phyloP scores from a whole-genome alignment of 2,888 invertebrate genomes.

The Agrotis ipsilon region DNA sequence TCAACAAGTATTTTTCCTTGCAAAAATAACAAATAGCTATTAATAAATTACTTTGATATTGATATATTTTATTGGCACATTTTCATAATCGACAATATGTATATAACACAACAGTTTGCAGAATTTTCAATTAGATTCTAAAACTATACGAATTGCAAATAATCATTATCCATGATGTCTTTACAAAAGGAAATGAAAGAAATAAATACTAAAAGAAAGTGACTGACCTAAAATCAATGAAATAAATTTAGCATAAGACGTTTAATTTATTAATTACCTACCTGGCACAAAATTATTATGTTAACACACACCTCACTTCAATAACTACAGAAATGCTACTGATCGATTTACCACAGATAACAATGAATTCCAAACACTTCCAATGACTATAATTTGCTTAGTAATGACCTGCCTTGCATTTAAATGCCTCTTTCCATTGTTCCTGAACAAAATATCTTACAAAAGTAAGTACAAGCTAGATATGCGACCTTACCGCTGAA shows the following conservation, averaged over 20 bases:
- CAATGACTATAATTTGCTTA: constrained; percentile 1
- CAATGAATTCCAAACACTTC: constrained; percentile 20
- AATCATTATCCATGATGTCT: neutral
- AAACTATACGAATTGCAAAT: neutral
- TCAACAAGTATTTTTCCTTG: no score
- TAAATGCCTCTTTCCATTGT: constrained; percentile 18
- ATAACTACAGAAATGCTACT: constrained; percentile 29
- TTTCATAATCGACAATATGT: neutral
- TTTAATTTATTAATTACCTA: neutral
- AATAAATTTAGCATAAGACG: neutral
- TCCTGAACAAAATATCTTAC: constrained; percentile 13
- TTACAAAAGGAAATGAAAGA: no score
- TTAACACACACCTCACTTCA: constrained; percentile 27
- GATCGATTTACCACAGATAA: constrained; percentile 47
- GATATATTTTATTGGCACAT: neutral
- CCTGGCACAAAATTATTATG: constrained; percentile 10
- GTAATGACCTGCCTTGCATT: neutral
- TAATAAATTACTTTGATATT: neutral
- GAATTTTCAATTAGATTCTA: neutral
- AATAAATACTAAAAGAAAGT: neutral
- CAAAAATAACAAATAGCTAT: no score
- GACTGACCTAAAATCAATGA: neutral
- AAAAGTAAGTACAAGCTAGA: constrained; percentile 22
- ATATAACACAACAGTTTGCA: neutral
- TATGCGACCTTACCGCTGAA: constrained; percentile 27